Conservation (phyloP, 2,113 vertebrate species). For the Coregonus clupeaformis region DNA sequence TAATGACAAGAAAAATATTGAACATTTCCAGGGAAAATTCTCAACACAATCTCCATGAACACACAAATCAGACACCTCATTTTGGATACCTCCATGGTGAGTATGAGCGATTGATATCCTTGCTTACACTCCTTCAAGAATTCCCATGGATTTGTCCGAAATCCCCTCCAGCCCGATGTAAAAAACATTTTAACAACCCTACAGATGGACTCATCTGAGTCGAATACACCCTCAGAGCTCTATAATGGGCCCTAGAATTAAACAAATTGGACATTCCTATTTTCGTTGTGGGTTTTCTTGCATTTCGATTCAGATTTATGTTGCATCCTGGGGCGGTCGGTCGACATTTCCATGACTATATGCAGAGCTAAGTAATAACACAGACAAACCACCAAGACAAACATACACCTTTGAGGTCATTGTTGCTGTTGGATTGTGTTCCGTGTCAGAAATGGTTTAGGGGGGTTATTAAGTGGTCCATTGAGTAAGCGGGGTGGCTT, state of each 20-base stretch:
- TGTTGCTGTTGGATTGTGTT: constrained; percentile 60
- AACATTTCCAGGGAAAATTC: too few species aligned
- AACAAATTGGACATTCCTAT: constrained; percentile 36
- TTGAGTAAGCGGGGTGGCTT: constrained; percentile 33
- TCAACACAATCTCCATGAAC: too few species aligned
- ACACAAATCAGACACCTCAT: too few species aligned
- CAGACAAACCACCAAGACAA: constrained; percentile 51
- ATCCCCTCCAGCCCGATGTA: too few species aligned
- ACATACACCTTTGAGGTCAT: constrained; percentile 61
- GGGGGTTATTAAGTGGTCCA: constrained; percentile 32
- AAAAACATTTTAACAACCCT: too few species aligned
- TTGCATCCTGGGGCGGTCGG: constrained; percentile 23
- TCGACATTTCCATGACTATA: constrained; percentile 36
- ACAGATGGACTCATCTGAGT: constrained; percentile 1
- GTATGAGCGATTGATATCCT: not conserved
- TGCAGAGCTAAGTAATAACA: constrained; percentile 36
- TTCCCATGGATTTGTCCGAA: not conserved
- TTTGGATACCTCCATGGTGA: too few species aligned
- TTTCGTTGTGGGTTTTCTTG: constrained; percentile 29
- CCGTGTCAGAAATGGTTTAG: constrained; percentile 41
- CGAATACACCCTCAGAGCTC: constrained; percentile 3
- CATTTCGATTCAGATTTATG: constrained; percentile 47
- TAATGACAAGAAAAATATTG: too few species aligned
- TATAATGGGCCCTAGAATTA: constrained; percentile 23
- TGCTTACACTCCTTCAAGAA: not conserved